Percentiles rank a stretch among this genome's conserved stretches.
Conservation (phyloP, 2,888 invertebrate species). For the Lutraria lutraria region DNA sequence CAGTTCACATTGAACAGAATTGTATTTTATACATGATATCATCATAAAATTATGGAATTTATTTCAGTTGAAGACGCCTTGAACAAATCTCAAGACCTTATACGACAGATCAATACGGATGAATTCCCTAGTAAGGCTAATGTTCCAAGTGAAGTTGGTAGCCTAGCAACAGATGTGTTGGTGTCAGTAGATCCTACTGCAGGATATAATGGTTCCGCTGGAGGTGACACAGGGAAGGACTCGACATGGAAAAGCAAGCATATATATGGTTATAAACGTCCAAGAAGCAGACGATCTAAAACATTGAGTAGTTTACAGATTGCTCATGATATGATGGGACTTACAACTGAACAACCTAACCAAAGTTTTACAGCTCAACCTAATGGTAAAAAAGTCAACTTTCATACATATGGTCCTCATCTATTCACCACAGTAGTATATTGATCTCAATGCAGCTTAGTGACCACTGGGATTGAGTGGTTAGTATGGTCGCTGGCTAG, state of each 20-base stretch:
- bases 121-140: slow-evolving; percentile 58
- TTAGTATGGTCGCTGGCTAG: too few relatives aligned
- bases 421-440: too few relatives aligned
- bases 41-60: too few relatives aligned
- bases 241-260: slow-evolving; percentile 70
- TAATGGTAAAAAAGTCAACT: slow-evolving; percentile 41
- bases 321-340: slow-evolving; percentile 65
- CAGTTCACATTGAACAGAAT: too few relatives aligned
- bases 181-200: slow-evolving; percentile 73
- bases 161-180: slow-evolving; percentile 75
- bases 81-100: slow-evolving; percentile 73
- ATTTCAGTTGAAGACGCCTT: slow-evolving; percentile 76
- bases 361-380: slow-evolving; percentile 63
- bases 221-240: slow-evolving; percentile 3
- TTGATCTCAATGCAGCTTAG: too few relatives aligned
- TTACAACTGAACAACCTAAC: slow-evolving; percentile 50
- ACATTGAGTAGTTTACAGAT: slow-evolving; percentile 70
- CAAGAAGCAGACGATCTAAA: slow-evolving; percentile 67
- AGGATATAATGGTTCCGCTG: slow-evolving; percentile 43
- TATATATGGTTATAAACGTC: slow-evolving; percentile 75
- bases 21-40: too few relatives aligned
- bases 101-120: slow-evolving; percentile 70
- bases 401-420: too few relatives aligned
- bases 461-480: too few relatives aligned
- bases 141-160: slow-evolving; percentile 75